Evolutionary conservation across 2,888 invertebrate genomes (phyloP).

Genomic region (Cryptosula pallasiana): DNA sequence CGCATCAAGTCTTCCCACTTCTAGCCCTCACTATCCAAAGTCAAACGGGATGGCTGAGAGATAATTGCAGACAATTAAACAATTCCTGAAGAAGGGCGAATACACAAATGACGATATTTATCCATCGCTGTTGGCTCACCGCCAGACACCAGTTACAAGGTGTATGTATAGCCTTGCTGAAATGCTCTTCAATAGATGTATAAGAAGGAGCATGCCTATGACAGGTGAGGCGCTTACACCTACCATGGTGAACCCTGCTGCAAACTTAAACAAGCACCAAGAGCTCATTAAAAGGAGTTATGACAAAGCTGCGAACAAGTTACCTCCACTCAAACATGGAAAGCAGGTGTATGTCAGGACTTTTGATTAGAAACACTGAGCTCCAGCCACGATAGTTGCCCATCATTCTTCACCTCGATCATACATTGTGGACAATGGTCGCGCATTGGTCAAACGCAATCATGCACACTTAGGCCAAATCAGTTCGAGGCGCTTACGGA

Average conservation of each 20-base stretch:
- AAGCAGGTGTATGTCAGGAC: not conserved
- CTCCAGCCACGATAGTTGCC: too few species aligned
- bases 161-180: not conserved
- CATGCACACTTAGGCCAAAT: too few species aligned
- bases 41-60: conserved; percentile 10
- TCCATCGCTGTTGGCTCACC: not conserved
- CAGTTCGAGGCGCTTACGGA: too few species aligned
- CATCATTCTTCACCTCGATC: too few species aligned
- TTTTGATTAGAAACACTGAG: too few species aligned
- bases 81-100: not conserved
- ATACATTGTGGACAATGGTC: too few species aligned
- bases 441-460: too few species aligned
- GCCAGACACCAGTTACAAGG: not conserved
- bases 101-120: not conserved
- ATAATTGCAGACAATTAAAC: not conserved
- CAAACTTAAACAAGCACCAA: not conserved
- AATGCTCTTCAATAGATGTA: not conserved
- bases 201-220: not conserved
- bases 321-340: not conserved
- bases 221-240: not conserved
- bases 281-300: not conserved
- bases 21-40: not conserved
- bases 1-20: not conserved
- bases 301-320: not conserved
- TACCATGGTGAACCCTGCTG: not conserved